Base-by-base conservation (phyloP, 2,113 vertebrate genomes). In the Sylvilagus bachmani region DNA sequence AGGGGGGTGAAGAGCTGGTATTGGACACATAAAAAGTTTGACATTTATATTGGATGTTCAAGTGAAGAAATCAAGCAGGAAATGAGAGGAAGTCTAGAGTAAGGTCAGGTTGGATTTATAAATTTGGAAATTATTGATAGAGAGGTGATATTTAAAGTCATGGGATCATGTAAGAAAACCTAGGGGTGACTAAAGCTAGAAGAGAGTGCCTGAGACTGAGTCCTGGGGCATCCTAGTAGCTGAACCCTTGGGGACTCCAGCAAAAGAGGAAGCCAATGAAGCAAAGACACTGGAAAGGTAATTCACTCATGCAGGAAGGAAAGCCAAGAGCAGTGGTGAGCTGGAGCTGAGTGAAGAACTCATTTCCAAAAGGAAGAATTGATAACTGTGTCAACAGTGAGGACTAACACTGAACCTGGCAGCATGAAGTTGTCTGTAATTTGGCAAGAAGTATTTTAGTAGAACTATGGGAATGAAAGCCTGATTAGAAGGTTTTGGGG, bases 101-200 rank as follows among this genome's bases (percentile, higher is more conserved):
- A 44, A 91, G 14, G 1, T 73, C 69, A 64, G 36, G 38, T 17
- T 86, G 61, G 61, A 88, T 70, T 88, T 69, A 66, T 33, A 49
- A 81, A 89, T 25, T 58, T 78, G 70, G 36, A 96, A 86, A 53
- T 77, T 61, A 44, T 67, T 58, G 38, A 33, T 73, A 61, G 61
- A 70, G 51, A 71, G 38, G 66, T 62, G 29, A 11, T 83, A 83
- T 66, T 86, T 84, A 83, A 70, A 94, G 61, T 61, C 55, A 49
- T 78, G 36, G 14, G 2, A 73, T 51, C 8, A 8, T 13, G 27
- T 81, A 11, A 80, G 38, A 78, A 61, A 79, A 79, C 4, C 38
- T 12, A n/a, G 36, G 2, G 31, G 86, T 44, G 22, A 24, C 3
- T 25, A 5, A 22, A 33, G 31, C 49, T 29, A 44, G 14, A 74